A percentile compares a stretch with the other conserved stretches of the same genome.
Conservation (phyloP, 2,888 invertebrate genomes). For the Melinaea marsaeus region DNA sequence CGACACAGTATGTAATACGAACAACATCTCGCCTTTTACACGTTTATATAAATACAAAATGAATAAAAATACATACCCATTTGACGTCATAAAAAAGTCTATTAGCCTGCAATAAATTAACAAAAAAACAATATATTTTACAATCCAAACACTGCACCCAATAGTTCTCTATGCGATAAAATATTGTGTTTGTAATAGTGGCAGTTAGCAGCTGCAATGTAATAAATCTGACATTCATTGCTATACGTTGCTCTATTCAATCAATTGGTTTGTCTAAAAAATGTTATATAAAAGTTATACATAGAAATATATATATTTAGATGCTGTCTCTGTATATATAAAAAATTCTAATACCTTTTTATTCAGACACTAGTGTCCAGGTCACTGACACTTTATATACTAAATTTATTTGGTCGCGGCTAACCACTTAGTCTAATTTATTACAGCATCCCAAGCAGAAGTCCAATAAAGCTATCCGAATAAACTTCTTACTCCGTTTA, state of each 20-base stretch:
- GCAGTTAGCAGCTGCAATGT: conserved; percentile 12
- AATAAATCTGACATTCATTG: conserved; percentile 19
- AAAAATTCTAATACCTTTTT: not conserved
- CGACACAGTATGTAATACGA: too few species aligned
- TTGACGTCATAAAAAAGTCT: too few species aligned
- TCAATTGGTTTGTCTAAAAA: conserved; percentile 1
- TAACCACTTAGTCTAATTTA: conserved; percentile 44
- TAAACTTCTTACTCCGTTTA: conserved; percentile 20
- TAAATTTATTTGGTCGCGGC: conserved; percentile 40
- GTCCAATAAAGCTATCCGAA: conserved; percentile 20
- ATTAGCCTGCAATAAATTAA: too few species aligned
- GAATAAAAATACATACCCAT: too few species aligned
- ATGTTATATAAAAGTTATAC: too few species aligned
- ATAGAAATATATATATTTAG: too few species aligned
- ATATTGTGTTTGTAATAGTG: conserved; percentile 1
- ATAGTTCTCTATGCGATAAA: conserved; percentile 3
- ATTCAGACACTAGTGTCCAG: conserved; percentile 14
- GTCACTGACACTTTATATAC: conserved; percentile 37
- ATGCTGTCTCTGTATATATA: not conserved
- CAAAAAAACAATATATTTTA: not conserved
- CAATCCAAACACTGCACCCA: not conserved
- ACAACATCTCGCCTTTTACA: too few species aligned
- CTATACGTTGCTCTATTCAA: conserved; percentile 11
- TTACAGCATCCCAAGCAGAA: conserved; percentile 25
- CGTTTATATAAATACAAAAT: too few species aligned